Percentiles rank a stretch among this genome's conserved stretches.
phyloP scores from a whole-genome alignment of 2,797 vertebrate genomes.

The Salarias fasciatus region DNA sequence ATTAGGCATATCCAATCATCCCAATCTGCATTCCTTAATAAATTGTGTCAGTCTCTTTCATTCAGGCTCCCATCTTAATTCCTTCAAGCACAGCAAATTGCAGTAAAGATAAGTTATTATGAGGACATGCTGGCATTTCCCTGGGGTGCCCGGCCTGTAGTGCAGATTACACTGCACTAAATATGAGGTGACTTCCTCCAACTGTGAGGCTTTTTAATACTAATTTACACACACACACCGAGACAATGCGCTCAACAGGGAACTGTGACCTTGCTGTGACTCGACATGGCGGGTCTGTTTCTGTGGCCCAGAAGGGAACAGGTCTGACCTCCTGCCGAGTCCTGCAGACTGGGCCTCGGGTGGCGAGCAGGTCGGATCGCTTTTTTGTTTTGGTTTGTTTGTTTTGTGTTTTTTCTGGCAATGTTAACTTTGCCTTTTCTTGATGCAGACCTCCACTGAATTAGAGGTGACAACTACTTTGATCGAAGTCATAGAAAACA shows the following conservation, averaged over 20 bases:
- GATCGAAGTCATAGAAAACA: no score
- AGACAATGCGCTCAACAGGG: constrained; percentile 3
- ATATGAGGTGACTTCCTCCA: constrained; percentile 1
- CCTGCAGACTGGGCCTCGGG: constrained; percentile 3
- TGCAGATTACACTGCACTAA: background rate
- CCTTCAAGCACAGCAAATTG: no score
- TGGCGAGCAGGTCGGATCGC: background rate
- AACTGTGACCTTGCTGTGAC: background rate
- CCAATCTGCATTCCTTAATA: no score
- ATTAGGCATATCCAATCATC: no score
- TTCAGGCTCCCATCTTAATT: no score
- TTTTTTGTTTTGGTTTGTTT: no score
- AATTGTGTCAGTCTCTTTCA: no score
- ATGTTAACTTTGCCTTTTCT: background rate
- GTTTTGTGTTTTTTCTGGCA: background rate
- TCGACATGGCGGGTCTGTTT: background rate
- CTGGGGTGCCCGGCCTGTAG: no score
- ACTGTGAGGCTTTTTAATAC: background rate
- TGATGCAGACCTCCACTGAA: no score
- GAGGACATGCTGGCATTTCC: no score
- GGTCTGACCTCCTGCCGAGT: background rate
- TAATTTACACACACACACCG: background rate
- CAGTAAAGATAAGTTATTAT: no score
- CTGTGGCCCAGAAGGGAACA: background rate
- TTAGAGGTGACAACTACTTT: no score